Percentiles rank a stretch among this genome's conserved stretches.
These are phyloP conservation scores for Pheosia gnoma DNA, from an alignment of 2,888 invertebrate species.

Conservation along the genomic window DNA sequence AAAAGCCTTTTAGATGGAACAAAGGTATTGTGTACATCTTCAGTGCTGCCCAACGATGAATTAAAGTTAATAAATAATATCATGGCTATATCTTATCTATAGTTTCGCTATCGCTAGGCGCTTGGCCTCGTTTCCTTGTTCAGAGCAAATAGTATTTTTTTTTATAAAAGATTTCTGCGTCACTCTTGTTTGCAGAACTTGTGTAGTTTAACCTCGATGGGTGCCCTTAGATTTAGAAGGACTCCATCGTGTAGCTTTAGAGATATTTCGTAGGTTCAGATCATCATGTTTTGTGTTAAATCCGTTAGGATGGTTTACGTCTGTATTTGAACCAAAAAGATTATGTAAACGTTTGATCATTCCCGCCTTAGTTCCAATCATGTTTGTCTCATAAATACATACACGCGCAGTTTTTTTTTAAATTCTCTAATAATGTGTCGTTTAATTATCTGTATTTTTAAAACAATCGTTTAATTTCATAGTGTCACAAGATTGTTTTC, in stretches of 20 bases:
- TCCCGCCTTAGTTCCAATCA: too few species aligned
- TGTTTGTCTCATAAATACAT: too few species aligned
- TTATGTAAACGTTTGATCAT: too few species aligned
- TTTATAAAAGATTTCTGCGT: conserved; percentile 8
- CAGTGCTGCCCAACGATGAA: conserved; percentile 16
- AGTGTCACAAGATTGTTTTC: too few species aligned
- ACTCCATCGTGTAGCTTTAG: not conserved
- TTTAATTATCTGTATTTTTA: too few species aligned
- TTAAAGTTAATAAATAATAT: conserved; percentile 17
- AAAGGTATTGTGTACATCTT: conserved; percentile 5
- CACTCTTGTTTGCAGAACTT: not conserved
- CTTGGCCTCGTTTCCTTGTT: conserved; percentile 28
- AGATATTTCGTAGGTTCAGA: not conserved
- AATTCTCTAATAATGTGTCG: too few species aligned
- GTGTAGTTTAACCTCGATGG: not conserved
- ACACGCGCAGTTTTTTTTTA: too few species aligned
- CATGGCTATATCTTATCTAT: conserved; percentile 25
- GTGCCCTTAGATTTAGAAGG: not conserved
- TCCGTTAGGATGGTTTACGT: too few species aligned
- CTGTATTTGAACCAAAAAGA: too few species aligned
- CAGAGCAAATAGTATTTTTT: conserved; percentile 16
- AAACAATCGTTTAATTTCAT: too few species aligned
- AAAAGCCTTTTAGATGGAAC: conserved; percentile 12
- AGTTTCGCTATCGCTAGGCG: conserved; percentile 19
- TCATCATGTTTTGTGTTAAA: too few species aligned